Evolutionary conservation across 2,113 vertebrate species (phyloP).

Genomic region (Pipra filicauda): DNA sequence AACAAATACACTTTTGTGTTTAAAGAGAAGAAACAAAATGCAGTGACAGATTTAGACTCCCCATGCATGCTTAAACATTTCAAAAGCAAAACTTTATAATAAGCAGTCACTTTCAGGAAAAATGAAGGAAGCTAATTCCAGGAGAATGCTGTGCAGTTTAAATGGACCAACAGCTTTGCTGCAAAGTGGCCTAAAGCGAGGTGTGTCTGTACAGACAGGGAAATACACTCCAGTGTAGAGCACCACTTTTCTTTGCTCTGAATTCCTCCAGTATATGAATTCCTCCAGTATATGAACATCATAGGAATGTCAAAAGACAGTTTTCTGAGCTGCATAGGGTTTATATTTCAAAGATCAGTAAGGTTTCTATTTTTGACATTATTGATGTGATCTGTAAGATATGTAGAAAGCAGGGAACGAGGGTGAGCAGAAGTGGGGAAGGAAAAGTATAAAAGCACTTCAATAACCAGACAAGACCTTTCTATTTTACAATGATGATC

Average conservation of each 20-base stretch:
- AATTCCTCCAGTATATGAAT: background rate
- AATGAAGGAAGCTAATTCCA: background rate
- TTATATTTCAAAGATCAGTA: background rate
- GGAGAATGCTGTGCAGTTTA: background rate
- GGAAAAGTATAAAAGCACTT: background rate
- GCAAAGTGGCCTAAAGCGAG: background rate
- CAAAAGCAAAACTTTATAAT: background rate
- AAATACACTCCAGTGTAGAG: background rate
- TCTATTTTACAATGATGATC: background rate
- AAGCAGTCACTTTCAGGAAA: background rate
- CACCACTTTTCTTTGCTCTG: background rate
- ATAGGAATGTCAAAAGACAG: background rate
- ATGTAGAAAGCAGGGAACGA: rapidly evolving
- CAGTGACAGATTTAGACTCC: background rate
- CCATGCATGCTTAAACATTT: background rate
- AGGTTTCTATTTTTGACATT: background rate
- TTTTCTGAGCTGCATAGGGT: background rate
- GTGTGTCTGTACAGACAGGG: background rate
- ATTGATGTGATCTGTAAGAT: background rate
- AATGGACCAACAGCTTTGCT: background rate
- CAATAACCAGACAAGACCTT: background rate
- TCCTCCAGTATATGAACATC: background rate
- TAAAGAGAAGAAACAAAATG: background rate
- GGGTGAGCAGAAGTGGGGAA: background rate
- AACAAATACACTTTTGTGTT: background rate